Conservation (phyloP, 2,888 invertebrate species). For the Pammene aurita region DNA sequence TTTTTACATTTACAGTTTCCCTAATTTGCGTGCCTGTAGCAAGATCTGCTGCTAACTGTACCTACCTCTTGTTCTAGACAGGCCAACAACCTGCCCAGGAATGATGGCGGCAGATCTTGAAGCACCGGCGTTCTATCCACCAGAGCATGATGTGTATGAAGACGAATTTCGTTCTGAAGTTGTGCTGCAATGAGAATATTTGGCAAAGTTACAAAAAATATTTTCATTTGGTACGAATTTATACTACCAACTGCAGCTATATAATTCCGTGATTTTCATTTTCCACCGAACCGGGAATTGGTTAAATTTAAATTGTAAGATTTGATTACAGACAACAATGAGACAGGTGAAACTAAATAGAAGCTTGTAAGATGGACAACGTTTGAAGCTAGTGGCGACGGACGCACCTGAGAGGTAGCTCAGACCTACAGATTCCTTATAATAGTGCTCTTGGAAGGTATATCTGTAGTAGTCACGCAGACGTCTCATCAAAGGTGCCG, state of each 20-base stretch:
- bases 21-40: no score
- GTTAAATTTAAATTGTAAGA: no score
- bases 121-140: constrained; percentile 83
- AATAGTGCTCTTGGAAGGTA: constrained; percentile 82
- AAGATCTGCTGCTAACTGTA: no score
- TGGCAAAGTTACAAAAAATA: neutral
- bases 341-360: no score
- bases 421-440: constrained; percentile 81
- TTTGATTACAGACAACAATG: no score
- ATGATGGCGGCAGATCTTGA: constrained; percentile 69
- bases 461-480: constrained; percentile 83
- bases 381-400: neutral
- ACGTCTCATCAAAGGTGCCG: constrained; percentile 76
- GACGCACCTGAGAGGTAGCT: constrained; percentile 78
- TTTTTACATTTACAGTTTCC: no score
- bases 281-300: no score
- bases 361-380: no score
- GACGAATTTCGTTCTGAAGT: constrained; percentile 79
- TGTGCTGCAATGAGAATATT: constrained; percentile 61
- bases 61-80: constrained; percentile 75
- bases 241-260: no score
- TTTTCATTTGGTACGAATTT: no score
- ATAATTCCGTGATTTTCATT: no score
- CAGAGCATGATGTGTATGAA: constrained; percentile 81
- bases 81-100: constrained; percentile 80